Conservation (phyloP, 2,113 vertebrate species). For the Anolis carolinensis region DNA sequence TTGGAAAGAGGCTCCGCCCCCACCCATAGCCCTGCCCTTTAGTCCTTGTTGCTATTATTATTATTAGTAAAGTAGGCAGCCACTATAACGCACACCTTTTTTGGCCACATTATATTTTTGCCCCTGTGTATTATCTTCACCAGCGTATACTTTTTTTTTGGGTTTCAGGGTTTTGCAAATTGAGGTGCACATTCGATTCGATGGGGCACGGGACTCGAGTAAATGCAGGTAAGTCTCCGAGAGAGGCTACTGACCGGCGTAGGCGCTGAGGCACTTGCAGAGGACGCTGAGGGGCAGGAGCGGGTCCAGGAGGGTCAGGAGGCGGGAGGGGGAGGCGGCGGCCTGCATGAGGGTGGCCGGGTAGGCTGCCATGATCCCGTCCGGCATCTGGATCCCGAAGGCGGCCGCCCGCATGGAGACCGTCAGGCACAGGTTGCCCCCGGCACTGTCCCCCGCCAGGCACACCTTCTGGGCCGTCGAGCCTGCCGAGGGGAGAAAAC, state of each 20-base stretch:
- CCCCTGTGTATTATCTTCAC: too few species aligned
- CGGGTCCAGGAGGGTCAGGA: conserved; percentile 91
- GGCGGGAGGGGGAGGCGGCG: conserved; percentile 88
- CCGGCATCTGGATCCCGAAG: conserved; percentile 84
- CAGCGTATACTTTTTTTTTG: too few species aligned
- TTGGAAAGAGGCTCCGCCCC: too few species aligned
- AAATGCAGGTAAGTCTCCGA: too few species aligned
- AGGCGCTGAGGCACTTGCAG: conserved; percentile 87
- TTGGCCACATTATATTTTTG: too few species aligned
- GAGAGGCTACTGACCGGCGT: conserved; percentile 76
- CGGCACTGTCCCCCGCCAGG: conserved; percentile 89
- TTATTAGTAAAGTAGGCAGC: too few species aligned
- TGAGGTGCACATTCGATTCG: too few species aligned
- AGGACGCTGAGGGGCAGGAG: conserved; percentile 90
- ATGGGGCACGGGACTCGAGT: too few species aligned
- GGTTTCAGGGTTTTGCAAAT: too few species aligned
- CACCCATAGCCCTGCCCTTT: too few species aligned
- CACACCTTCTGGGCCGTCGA: conserved; percentile 89
- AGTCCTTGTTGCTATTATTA: too few species aligned
- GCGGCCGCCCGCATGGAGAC: conserved; percentile 85
- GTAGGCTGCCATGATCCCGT: conserved; percentile 88
- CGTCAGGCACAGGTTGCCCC: conserved; percentile 88
- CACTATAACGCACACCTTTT: too few species aligned
- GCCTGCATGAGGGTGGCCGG: conserved; percentile 86
- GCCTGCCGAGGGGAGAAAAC: conserved; percentile 68